These are phyloP conservation scores for Myoxocephalus aenaeus DNA, from an alignment of 2,797 vertebrate species.

Conservation along the genomic window DNA sequence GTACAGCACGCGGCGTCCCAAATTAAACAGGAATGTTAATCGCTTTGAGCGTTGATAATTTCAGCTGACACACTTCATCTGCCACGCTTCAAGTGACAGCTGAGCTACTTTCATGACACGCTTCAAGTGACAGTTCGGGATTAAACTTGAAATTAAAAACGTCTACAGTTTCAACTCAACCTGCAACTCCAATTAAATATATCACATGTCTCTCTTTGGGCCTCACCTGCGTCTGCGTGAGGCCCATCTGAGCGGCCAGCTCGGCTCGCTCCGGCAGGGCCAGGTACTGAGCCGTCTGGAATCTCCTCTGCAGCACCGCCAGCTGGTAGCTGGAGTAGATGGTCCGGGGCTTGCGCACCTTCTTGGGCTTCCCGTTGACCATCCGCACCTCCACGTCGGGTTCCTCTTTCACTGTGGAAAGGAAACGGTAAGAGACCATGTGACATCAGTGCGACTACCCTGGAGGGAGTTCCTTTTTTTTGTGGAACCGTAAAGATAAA, in stretches of 20 bases:
- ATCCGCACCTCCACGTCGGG: constrained; percentile 92
- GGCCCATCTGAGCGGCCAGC: constrained; percentile 91
- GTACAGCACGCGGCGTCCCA: not conserved
- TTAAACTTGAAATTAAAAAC: not conserved
- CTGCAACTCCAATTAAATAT: not conserved
- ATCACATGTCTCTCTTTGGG: not conserved
- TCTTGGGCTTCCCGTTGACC: constrained; percentile 95
- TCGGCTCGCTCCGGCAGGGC: constrained; percentile 93
- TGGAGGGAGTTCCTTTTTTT: not conserved
- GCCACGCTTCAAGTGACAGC: too few relatives aligned
- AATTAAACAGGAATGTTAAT: not conserved
- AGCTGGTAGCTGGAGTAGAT: constrained; percentile 96
- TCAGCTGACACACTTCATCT: not conserved
- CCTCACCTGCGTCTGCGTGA: constrained; percentile 92
- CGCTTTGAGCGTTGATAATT: not conserved
- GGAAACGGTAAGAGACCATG: not conserved
- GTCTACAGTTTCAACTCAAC: not conserved
- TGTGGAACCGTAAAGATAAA: not conserved
- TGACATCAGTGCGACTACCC: not conserved
- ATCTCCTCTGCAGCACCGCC: constrained; percentile 91
- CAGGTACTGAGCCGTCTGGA: constrained; percentile 95
- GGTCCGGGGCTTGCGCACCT: constrained; percentile 93
- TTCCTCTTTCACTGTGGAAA: constrained; percentile 88
- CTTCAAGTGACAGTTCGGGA: not conserved
- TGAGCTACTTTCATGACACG: not conserved